Percentiles rank a stretch among this genome's conserved stretches.
Conservation (phyloP, 2,888 invertebrate genomes). For the Luperina nickerlii region DNA sequence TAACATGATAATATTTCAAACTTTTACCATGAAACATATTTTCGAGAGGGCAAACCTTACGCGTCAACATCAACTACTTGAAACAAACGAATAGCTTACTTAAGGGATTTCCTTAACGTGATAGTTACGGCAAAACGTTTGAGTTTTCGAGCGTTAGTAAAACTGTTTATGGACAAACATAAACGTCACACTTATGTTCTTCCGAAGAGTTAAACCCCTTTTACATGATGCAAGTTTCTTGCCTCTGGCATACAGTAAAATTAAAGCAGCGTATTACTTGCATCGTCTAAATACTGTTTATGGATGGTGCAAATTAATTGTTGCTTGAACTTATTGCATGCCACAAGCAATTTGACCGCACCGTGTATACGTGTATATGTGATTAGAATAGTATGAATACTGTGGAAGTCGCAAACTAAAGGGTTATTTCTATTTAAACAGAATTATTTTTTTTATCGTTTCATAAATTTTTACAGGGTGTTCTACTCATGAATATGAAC, state of each 20-base stretch:
- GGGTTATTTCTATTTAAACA: too few species aligned
- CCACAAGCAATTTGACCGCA: neutral
- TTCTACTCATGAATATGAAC: too few species aligned
- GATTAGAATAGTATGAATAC: neutral
- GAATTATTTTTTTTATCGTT: too few species aligned
- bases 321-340: neutral
- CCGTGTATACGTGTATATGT: neutral
- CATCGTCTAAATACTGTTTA: neutral
- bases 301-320: neutral
- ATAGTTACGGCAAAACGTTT: conserved; percentile 35
- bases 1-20: conserved; percentile 39
- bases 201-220: neutral
- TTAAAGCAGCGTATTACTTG: neutral
- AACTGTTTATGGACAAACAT: conserved; percentile 26
- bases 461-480: too few species aligned
- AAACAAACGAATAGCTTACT: conserved; percentile 47
- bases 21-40: conserved; percentile 42
- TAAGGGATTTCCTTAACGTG: conserved; percentile 38
- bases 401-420: neutral
- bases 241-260: neutral
- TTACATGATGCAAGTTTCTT: neutral
- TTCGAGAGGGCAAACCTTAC: conserved; percentile 21
- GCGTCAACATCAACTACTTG: conserved; percentile 56
- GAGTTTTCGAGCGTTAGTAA: conserved; percentile 21
- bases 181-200: neutral